phyloP scores from a whole-genome alignment of 2,797 vertebrate genomes.

The Myotis pilosus region DNA sequence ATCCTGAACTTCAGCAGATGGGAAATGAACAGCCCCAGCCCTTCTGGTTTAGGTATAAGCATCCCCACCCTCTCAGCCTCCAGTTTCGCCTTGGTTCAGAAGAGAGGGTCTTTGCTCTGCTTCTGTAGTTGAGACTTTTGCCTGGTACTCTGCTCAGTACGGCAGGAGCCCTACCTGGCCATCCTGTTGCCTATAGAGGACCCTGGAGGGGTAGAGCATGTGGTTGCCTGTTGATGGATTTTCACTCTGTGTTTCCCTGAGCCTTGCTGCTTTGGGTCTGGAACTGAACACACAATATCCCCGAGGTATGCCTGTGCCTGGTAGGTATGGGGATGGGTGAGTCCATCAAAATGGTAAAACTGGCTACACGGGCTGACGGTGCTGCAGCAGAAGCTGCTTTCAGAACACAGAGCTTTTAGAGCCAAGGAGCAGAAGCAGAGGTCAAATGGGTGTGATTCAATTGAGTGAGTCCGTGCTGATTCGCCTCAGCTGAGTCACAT shows the following conservation, averaged over 20 bases:
- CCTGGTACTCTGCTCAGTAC: background rate
- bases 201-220: background rate
- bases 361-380: fast-evolving
- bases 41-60: background rate
- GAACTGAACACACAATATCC: background rate
- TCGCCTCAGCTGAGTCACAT: background rate
- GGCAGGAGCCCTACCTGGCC: background rate
- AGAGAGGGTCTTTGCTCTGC: background rate
- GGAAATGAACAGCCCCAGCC: background rate
- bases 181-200: background rate
- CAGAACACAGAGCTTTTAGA: background rate
- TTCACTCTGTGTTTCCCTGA: background rate
- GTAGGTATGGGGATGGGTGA: background rate
- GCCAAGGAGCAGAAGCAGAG: background rate
- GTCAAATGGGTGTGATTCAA: background rate
- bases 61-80: background rate
- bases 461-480: background rate
- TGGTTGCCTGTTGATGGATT: background rate
- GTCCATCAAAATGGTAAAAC: background rate
- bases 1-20: background rate
- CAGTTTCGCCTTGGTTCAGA: background rate
- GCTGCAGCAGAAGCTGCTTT: background rate
- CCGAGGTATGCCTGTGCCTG: background rate
- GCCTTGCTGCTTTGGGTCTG: background rate
- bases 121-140: background rate